phyloP scores from a whole-genome alignment of 23 tunicate genomes.

The Trididemnum clinides region DNA sequence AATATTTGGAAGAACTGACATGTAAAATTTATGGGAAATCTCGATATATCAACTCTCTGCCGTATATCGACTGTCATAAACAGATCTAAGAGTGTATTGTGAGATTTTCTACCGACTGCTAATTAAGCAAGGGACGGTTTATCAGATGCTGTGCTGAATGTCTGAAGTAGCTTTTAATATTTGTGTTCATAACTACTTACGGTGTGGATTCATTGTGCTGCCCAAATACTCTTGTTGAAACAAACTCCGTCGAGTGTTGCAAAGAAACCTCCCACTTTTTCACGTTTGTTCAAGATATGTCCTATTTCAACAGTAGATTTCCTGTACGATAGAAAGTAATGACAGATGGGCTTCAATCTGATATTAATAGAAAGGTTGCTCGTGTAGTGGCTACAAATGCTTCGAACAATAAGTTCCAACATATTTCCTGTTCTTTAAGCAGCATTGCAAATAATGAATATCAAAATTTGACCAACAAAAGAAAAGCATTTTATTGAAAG shows the following conservation, averaged over 20 bases:
- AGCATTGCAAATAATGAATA: neutral
- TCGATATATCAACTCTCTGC: neutral
- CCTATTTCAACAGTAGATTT: neutral
- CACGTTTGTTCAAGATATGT: too few relatives aligned
- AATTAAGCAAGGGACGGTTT: neutral
- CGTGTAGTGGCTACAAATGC: neutral
- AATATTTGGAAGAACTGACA: neutral
- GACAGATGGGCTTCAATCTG: neutral
- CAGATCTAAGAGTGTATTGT: neutral
- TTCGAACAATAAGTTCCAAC: neutral
- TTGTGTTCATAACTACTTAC: neutral
- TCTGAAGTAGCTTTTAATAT: neutral
- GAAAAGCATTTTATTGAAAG: neutral
- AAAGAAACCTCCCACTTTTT: neutral
- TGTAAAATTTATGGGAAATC: neutral
- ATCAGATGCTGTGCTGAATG: neutral
- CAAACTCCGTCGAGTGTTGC: neutral
- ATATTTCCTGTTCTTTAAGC: neutral
- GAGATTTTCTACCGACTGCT: neutral
- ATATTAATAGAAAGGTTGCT: neutral
- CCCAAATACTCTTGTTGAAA: neutral
- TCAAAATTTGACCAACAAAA: neutral
- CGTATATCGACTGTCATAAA: neutral
- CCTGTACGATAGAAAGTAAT: neutral
- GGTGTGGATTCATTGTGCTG: neutral